Conservation (phyloP, 2,113 vertebrate genomes). For the Paramormyrops kingsleyae region DNA sequence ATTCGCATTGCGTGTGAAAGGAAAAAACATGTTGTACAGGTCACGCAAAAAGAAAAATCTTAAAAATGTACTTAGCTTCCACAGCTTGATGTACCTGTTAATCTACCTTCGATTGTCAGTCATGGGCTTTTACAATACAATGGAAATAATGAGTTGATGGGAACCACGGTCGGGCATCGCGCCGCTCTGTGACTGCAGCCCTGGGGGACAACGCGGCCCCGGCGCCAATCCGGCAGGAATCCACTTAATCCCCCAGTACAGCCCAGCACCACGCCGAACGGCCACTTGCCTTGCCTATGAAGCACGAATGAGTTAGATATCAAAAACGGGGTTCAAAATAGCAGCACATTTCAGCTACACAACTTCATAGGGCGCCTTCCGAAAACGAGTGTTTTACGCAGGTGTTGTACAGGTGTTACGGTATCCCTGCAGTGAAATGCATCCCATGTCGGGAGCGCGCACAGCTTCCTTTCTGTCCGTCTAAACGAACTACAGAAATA, state of each 20-base stretch:
- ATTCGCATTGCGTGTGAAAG: neutral
- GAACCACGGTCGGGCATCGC: neutral
- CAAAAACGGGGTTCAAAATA: neutral
- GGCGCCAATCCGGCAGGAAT: neutral
- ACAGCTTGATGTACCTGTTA: neutral
- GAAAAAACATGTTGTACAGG: neutral
- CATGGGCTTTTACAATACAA: neutral
- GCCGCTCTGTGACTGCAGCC: neutral
- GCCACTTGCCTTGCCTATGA: neutral
- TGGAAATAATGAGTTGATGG: neutral
- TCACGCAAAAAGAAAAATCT: neutral
- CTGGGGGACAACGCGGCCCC: neutral
- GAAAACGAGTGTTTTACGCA: too few relatives aligned
- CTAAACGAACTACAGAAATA: neutral
- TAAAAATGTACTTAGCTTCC: neutral
- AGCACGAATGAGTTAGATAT: neutral
- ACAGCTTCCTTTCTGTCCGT: neutral
- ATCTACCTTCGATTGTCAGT: neutral
- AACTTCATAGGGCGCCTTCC: neutral
- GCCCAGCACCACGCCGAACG: neutral
- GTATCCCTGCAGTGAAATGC: neutral
- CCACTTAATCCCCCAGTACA: neutral
- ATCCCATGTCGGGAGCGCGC: neutral
- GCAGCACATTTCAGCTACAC: too few relatives aligned
- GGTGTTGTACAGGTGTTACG: too few relatives aligned